Evolutionary conservation across 2,797 vertebrate species (phyloP).

Genomic region (Pygocentrus nattereri): DNA sequence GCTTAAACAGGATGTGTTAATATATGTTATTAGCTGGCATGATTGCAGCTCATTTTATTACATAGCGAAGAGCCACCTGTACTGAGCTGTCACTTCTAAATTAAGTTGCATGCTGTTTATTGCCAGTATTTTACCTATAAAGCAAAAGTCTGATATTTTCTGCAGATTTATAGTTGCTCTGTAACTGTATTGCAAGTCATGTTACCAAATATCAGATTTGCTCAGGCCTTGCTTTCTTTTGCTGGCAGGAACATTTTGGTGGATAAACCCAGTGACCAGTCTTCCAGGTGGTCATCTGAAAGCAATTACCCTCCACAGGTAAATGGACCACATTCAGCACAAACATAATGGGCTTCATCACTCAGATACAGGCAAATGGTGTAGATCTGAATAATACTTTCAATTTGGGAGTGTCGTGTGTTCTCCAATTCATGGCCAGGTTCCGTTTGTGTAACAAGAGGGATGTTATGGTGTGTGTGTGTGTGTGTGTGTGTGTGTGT

Average conservation of each 20-base stretch:
- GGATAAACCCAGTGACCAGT: slow-evolving; percentile 98
- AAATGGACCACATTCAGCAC: slow-evolving; percentile 33
- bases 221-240: slow-evolving; percentile 17
- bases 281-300: slow-evolving; percentile 98
- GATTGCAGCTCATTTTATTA: neutral
- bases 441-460: too few relatives aligned
- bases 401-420: too few relatives aligned
- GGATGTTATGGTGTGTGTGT: too few relatives aligned
- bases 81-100: neutral
- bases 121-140: too few relatives aligned
- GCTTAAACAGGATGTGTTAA: neutral
- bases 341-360: neutral
- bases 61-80: neutral
- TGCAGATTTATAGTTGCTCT: too few relatives aligned
- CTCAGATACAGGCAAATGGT: too few relatives aligned
- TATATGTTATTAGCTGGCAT: too few relatives aligned
- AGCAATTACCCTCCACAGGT: slow-evolving; percentile 99
- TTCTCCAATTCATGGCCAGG: too few relatives aligned
- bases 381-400: too few relatives aligned
- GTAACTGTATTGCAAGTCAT: neutral
- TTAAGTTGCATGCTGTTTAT: neutral
- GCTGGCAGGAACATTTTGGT: slow-evolving; percentile 94
- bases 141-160: too few relatives aligned
- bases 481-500: too few relatives aligned
- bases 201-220: neutral